A percentile compares a stretch with the other conserved stretches of the same genome.
phyloP scores from a whole-genome alignment of 2,888 invertebrate genomes.

The Drosophila mercatorum region DNA sequence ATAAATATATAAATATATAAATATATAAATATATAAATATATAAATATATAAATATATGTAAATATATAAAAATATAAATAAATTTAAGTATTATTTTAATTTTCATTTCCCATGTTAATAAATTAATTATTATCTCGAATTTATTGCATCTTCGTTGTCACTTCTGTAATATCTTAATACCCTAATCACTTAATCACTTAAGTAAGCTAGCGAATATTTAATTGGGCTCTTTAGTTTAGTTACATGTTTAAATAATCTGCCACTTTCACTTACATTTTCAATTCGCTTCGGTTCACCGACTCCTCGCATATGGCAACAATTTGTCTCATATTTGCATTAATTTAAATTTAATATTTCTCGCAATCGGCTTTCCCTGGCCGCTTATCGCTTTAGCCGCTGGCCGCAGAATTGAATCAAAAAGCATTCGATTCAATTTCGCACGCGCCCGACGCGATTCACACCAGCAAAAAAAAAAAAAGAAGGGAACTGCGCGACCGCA shows the following conservation, averaged over 20 bases:
- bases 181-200: neutral
- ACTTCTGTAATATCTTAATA: neutral
- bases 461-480: neutral
- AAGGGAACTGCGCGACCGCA: constrained; percentile 14
- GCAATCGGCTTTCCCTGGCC: constrained; percentile 30
- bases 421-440: constrained; percentile 35
- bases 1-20: no score
- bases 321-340: constrained; percentile 55
- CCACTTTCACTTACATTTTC: neutral
- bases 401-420: constrained; percentile 72
- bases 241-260: no score
- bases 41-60: no score
- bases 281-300: neutral
- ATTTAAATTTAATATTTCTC: constrained; percentile 54
- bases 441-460: constrained; percentile 50
- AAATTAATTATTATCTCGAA: no score
- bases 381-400: constrained; percentile 36
- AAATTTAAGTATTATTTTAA: no score
- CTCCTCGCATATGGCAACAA: constrained; percentile 19
- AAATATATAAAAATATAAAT: no score
- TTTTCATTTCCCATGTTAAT: no score
- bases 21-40: no score
- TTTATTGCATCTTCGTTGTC: no score
- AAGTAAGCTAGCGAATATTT: no score
- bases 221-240: no score